phyloP scores from a whole-genome alignment of 2,113 vertebrate genomes.

The Paramisgurnus dabryanus region DNA sequence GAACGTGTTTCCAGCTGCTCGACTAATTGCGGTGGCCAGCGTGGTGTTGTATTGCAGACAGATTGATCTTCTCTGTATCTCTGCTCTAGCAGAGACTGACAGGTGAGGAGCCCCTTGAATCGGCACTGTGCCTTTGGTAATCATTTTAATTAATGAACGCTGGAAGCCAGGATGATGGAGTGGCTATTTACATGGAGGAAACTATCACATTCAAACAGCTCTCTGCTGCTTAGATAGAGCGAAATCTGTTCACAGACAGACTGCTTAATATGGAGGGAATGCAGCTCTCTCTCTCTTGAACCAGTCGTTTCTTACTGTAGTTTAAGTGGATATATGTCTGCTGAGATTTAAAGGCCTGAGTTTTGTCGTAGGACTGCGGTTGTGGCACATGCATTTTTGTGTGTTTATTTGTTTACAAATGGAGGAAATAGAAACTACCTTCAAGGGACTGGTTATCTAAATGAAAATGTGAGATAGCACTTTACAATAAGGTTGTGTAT shows the following conservation, averaged over 20 bases:
- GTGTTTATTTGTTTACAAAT: no score
- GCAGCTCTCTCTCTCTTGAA: background rate
- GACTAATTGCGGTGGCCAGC: constrained; percentile 32
- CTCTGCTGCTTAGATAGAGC: constrained; percentile 75
- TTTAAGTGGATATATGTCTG: background rate
- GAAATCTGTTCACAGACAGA: constrained; percentile 63
- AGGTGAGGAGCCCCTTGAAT: constrained; percentile 73
- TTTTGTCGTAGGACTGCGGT: no score
- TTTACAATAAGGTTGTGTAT: no score
- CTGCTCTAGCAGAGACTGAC: constrained; percentile 35
- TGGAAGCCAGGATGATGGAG: constrained; percentile 94
- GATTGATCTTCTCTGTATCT: constrained; percentile 29
- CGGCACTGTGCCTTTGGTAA: constrained; percentile 89
- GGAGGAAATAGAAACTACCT: no score
- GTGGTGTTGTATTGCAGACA: constrained; percentile 37
- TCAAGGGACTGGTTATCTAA: no score
- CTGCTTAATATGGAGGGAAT: background rate
- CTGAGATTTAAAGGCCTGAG: background rate
- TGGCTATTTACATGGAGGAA: constrained; percentile 78
- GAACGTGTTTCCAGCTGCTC: constrained; percentile 33
- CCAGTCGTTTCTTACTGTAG: background rate
- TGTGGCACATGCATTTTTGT: no score
- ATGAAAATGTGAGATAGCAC: no score
- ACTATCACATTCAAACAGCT: constrained; percentile 85
- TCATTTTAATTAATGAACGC: constrained; percentile 98